phyloP scores from a whole-genome alignment of 2,113 vertebrate species.

The Macroglossus sobrinus region DNA sequence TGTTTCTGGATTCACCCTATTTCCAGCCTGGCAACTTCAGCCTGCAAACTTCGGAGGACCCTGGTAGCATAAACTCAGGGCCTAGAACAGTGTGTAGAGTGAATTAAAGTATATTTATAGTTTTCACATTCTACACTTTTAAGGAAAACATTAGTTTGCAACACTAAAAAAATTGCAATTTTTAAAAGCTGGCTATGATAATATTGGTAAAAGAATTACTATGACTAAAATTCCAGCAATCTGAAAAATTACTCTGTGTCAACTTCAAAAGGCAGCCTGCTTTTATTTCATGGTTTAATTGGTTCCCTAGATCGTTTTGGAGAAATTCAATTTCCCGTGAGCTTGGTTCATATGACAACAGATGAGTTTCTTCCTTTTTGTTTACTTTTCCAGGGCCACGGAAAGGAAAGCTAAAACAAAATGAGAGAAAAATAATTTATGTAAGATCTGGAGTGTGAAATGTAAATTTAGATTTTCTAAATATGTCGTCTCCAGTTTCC shows the following conservation, averaged over 20 bases:
- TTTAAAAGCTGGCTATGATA: background rate
- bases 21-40: background rate
- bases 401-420: background rate
- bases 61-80: background rate
- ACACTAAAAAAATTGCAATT: background rate
- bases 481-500: background rate
- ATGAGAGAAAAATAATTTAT: background rate
- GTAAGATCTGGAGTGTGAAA: background rate
- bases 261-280: background rate
- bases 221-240: background rate
- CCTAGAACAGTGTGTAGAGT: background rate
- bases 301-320: background rate
- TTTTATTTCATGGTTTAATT: background rate
- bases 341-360: background rate
- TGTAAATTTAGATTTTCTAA: background rate
- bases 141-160: background rate
- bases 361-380: background rate
- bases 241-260: background rate
- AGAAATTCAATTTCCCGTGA: slow-evolving; percentile 3
- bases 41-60: background rate
- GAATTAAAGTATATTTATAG: background rate
- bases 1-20: background rate
- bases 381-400: background rate
- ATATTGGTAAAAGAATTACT: background rate
- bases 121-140: background rate